phyloP scores from a whole-genome alignment of 2,797 vertebrate genomes.

The Hippopotamyrus pictus region DNA sequence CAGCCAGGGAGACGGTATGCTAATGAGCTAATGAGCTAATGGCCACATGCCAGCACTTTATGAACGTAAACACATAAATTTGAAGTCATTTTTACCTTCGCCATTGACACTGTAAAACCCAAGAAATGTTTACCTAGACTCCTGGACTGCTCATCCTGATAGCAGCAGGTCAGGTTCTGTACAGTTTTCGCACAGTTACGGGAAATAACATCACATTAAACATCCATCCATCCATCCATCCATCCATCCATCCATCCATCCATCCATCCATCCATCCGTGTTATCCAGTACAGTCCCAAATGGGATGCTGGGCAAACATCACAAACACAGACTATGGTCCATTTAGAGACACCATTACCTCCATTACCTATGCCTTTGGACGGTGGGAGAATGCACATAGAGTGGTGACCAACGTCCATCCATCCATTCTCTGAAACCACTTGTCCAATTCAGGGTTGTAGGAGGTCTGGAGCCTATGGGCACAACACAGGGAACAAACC shows the following conservation, averaged over 20 bases:
- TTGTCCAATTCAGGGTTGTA: not conserved
- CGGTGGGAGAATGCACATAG: not conserved
- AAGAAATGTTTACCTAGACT: not conserved
- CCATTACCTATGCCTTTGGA: not conserved
- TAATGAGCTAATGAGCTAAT: conserved; percentile 4
- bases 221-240: too few relatives aligned
- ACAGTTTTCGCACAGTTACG: not conserved
- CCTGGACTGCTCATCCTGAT: not conserved
- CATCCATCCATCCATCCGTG: not conserved
- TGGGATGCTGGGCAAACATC: not conserved
- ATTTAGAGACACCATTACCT: not conserved
- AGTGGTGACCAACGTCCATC: not conserved
- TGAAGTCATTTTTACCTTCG: not conserved
- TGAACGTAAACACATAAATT: not conserved
- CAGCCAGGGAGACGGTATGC: not conserved
- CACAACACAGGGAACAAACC: not conserved
- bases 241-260: not conserved
- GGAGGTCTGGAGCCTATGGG: not conserved
- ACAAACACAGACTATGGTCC: not conserved
- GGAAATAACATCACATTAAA: not conserved
- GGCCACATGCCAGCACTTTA: not conserved
- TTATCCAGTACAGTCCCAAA: not conserved
- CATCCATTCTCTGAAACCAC: not conserved
- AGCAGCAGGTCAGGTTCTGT: not conserved
- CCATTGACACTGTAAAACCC: not conserved